Conservation (phyloP, 1,140 invertebrate genomes). For the Apis dorsata region DNA sequence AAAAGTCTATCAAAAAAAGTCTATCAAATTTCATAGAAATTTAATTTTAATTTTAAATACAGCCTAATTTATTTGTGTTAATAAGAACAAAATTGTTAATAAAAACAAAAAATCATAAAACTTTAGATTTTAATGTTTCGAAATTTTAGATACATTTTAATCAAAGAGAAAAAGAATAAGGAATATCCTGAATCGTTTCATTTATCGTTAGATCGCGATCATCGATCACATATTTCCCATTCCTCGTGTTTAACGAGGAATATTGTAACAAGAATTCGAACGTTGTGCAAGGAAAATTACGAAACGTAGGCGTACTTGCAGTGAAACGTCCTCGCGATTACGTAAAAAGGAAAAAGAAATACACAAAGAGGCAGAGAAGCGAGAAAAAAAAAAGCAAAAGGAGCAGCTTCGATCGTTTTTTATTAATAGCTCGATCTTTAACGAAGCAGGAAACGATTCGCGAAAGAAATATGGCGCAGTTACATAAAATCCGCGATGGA, state of each 20-base stretch:
- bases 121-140: too few relatives aligned
- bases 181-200: background rate
- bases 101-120: too few relatives aligned
- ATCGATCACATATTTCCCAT: background rate
- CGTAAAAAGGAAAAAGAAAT: slow-evolving; percentile 21
- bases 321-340: slow-evolving; percentile 23
- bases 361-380: background rate
- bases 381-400: slow-evolving; percentile 10
- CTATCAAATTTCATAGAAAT: too few relatives aligned
- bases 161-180: background rate
- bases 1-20: too few relatives aligned
- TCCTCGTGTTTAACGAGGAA: background rate
- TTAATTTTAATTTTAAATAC: too few relatives aligned
- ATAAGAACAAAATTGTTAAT: too few relatives aligned
- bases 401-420: slow-evolving; percentile 2
- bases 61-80: too few relatives aligned
- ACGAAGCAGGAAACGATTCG: slow-evolving; percentile 4
- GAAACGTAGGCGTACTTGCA: slow-evolving; percentile 6
- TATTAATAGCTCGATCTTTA: slow-evolving; percentile 19
- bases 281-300: slow-evolving; percentile 34
- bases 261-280: background rate
- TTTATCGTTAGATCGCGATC: background rate
- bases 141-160: too few relatives aligned
- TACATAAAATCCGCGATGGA: background rate
- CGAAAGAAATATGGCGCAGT: background rate